A percentile compares a stretch with the other conserved stretches of the same genome.
These are phyloP conservation scores for Archegozetes longisetosus DNA, from an alignment of 1,140 invertebrate species.

Conservation along the genomic window DNA sequence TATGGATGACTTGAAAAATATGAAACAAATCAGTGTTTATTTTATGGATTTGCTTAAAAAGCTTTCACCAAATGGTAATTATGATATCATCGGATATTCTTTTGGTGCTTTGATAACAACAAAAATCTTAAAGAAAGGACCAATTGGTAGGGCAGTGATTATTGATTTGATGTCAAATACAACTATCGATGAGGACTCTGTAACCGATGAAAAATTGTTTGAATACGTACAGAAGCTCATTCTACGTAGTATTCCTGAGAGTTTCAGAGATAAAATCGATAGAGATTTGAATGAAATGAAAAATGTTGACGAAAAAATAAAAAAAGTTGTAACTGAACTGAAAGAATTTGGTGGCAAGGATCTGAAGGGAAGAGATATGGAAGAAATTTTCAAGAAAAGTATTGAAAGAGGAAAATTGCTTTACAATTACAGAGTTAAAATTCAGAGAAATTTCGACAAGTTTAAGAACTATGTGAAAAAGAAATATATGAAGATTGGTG, in stretches of 20 bases:
- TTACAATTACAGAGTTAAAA: neutral
- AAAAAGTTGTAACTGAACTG: neutral
- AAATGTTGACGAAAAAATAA: neutral
- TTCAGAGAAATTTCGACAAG: neutral
- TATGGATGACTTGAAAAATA: conserved; percentile 1
- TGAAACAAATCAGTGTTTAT: neutral
- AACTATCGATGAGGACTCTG: neutral
- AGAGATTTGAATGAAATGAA: neutral
- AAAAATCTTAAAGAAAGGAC: neutral
- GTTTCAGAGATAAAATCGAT: neutral
- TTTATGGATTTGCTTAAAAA: neutral
- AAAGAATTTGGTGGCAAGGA: neutral
- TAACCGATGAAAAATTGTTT: neutral
- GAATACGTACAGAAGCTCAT: neutral
- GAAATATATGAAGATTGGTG: neutral
- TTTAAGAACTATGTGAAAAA: too few species aligned
- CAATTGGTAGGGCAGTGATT: neutral
- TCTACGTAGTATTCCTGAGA: neutral
- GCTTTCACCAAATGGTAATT: conserved; percentile 27
- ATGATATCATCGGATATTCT: conserved; percentile 77
- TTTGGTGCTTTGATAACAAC: conserved; percentile 69
- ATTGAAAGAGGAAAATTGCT: neutral
- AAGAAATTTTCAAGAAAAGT: neutral
- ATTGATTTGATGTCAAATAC: neutral
- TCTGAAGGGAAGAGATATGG: neutral